phyloP scores from a whole-genome alignment of 2,888 invertebrate species.

The Cheilosia impressa region DNA sequence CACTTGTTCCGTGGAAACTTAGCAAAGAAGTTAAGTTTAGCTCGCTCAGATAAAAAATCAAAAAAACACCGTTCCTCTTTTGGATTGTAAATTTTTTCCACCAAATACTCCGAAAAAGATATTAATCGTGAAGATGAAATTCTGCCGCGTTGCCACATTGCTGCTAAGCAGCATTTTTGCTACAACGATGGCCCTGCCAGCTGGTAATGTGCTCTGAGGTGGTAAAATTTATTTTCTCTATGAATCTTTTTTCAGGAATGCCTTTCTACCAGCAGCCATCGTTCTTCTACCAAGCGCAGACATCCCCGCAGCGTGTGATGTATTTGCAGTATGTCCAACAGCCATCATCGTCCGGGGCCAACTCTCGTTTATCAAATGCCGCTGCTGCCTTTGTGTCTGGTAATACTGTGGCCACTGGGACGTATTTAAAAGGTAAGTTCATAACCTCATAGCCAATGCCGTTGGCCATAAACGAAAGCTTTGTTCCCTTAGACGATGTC shows the following conservation, averaged over 20 bases:
- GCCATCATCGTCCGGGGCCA: constrained; percentile 80
- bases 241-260: neutral
- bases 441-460: neutral
- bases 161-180: constrained; percentile 56
- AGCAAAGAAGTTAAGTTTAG: constrained; percentile 82
- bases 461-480: neutral
- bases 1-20: constrained; percentile 84
- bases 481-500: constrained; percentile 72
- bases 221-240: neutral
- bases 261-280: constrained; percentile 81
- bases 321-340: constrained; percentile 81
- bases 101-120: constrained; percentile 26
- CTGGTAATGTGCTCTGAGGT: constrained; percentile 39
- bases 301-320: constrained; percentile 80
- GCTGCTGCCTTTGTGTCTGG: constrained; percentile 82
- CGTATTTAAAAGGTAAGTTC: constrained; percentile 81
- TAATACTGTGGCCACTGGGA: constrained; percentile 82
- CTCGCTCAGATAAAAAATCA: constrained; percentile 76
- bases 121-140: constrained; percentile 43
- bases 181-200: constrained; percentile 56
- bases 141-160: constrained; percentile 34
- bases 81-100: constrained; percentile 15
- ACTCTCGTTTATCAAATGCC: constrained; percentile 79
- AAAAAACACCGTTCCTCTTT: constrained; percentile 74
- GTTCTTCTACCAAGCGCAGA: constrained; percentile 77